Base-by-base conservation (phyloP, 2,797 vertebrate species). In the Clarias pachynema region DNA sequence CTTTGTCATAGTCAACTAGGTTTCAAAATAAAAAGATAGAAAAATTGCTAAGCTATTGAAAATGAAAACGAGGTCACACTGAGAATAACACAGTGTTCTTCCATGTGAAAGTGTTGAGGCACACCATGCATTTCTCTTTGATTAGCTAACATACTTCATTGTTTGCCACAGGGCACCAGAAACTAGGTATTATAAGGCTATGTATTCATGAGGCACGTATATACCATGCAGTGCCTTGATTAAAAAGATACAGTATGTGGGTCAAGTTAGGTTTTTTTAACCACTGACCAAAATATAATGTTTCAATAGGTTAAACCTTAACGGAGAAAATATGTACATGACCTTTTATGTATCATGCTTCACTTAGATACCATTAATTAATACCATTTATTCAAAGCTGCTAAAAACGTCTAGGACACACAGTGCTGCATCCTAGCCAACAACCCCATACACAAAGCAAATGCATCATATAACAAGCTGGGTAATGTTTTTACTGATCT, bases 191-290 rank as follows among this genome's bases (percentile, higher is more conserved):
- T 49, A 12, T 10, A 86, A 89, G 87, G 89, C 87, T 90, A 90
- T 29, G 40, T 3, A 66, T 91, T 92, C 91, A 89, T 92, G 92
- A 95, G 91, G 89, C 89, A 91, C 90, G 93, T 92, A 93, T 77
- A 57, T 90, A 49, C 81, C 81, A 72, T 83, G 70, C 77, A 70
- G 73, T 62, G 69, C 81, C 63, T 59, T 87, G 65, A 91, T 69
- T 93, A 90, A 89, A 86, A 91, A 91, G 93, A 93, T 89, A 63
- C 44, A 49, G 44, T 91, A 91, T 85, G 87, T 34, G 87, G 81
- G 90, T 84, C 87, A 86, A 85, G 85, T 91, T 83, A 75, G 74
- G 74, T 82, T 87, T 87, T 93, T 91, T 89, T 82, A 87, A 81
- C 57, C 87, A 89, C 83, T 91, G 91, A 92, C 83, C 87, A 89